Percentiles rank a stretch among this genome's conserved stretches.
These are phyloP conservation scores for Colistium nudipinnis DNA, from an alignment of 2,113 vertebrate genomes.

Conservation along the genomic window DNA sequence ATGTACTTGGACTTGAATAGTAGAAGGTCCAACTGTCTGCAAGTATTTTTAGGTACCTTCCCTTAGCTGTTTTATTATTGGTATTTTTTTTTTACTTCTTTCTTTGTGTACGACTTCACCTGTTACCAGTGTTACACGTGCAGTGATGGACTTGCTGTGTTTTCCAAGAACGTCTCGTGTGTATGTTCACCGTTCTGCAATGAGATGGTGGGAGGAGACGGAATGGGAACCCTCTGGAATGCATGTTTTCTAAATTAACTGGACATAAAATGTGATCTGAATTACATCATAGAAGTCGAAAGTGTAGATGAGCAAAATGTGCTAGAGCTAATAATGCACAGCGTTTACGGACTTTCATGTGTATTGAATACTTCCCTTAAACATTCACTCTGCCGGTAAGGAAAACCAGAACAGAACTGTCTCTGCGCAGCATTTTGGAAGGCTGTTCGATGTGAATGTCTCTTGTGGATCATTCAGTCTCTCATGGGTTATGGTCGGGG, in stretches of 20 bases:
- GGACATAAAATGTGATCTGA: not conserved
- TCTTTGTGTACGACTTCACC: not conserved
- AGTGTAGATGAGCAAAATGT: not conserved
- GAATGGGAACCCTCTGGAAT: not conserved
- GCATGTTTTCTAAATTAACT: not conserved
- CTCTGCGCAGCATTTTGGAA: too few relatives aligned
- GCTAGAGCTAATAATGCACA: too few relatives aligned
- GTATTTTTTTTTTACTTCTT: not conserved
- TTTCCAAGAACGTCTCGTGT: not conserved
- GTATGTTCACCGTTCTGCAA: conserved; percentile 12
- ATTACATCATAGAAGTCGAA: not conserved
- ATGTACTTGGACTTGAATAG: not conserved
- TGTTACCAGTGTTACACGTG: conserved; percentile 20
- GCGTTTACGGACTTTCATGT: too few relatives aligned
- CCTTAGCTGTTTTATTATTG: not conserved
- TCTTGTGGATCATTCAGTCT: too few relatives aligned
- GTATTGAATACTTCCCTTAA: too few relatives aligned
- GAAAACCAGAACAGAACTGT: too few relatives aligned
- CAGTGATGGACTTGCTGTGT: not conserved
- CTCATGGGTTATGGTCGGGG: too few relatives aligned
- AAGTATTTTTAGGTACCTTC: not conserved
- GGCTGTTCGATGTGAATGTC: too few relatives aligned
- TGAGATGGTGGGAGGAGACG: not conserved
- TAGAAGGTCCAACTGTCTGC: too few relatives aligned
- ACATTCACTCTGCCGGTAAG: not conserved